Conservation (phyloP, 2,113 vertebrate species). For the Phycodurus eques region DNA sequence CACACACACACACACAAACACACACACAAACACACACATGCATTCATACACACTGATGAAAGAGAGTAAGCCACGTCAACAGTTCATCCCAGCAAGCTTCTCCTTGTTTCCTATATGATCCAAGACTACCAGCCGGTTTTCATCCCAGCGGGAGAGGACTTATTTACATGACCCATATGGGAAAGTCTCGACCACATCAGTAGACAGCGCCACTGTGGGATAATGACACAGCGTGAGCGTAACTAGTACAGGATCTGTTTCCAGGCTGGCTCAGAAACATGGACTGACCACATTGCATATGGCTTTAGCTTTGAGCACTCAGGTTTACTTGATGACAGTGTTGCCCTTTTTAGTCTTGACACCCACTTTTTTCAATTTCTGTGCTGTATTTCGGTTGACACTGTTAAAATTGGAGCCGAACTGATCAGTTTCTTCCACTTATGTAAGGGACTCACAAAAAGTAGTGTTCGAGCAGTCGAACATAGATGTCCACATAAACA, state of each 20-base stretch:
- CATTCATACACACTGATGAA: conserved; percentile 5
- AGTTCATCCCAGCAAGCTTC: conserved; percentile 18
- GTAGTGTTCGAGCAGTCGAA: conserved; percentile 17
- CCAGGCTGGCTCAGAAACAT: conserved; percentile 28
- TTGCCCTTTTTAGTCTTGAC: conserved; percentile 62
- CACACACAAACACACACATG: conserved; percentile 5
- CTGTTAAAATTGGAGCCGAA: conserved; percentile 18
- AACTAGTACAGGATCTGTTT: conserved; percentile 30
- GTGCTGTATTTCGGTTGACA: conserved; percentile 12
- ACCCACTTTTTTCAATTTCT: conserved; percentile 46
- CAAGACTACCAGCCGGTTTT: conserved; percentile 26
- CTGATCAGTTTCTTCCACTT: conserved; percentile 3
- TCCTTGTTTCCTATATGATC: conserved; percentile 39
- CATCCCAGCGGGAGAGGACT: conserved; percentile 53
- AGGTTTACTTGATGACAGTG: conserved; percentile 51
- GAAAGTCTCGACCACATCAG: conserved; percentile 48
- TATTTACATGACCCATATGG: conserved; percentile 55
- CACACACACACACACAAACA: conserved; percentile 3
- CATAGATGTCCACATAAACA: not conserved
- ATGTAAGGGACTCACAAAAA: conserved; percentile 19
- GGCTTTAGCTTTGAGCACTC: conserved; percentile 48
- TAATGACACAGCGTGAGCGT: conserved; percentile 48
- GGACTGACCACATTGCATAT: conserved; percentile 26
- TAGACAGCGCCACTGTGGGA: conserved; percentile 32
- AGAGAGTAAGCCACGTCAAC: conserved; percentile 34